A percentile compares a stretch with the other conserved stretches of the same genome.
Conservation (phyloP, 2,888 invertebrate genomes). For the Drosophila pseudotalamancana region DNA sequence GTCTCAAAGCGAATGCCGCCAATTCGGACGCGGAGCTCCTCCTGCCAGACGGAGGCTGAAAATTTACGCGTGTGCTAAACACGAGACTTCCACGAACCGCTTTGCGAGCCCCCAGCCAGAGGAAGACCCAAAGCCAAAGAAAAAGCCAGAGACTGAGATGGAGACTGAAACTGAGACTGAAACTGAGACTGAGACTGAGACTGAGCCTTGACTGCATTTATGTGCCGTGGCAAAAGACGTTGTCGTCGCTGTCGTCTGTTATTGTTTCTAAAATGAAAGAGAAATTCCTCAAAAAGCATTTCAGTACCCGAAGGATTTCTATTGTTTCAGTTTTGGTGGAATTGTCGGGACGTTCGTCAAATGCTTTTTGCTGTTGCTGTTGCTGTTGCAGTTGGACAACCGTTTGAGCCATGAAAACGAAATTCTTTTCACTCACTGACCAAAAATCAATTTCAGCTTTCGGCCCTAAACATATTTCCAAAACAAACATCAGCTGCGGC, state of each 20-base stretch:
- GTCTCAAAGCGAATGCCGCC: slow-evolving; percentile 82
- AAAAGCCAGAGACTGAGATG: background rate
- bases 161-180: too few species aligned
- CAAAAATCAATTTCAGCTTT: slow-evolving; percentile 34
- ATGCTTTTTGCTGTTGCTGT: slow-evolving; percentile 19
- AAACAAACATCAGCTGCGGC: slow-evolving; percentile 61
- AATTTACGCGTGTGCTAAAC: slow-evolving; percentile 84
- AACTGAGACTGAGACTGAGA: too few species aligned
- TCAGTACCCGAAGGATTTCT: slow-evolving; percentile 74
- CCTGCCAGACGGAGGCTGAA: slow-evolving; percentile 61
- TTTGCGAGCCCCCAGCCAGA: slow-evolving; percentile 17
- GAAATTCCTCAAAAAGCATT: slow-evolving; percentile 70
- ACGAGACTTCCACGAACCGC: slow-evolving; percentile 84
- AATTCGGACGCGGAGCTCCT: slow-evolving; percentile 29
- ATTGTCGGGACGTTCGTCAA: slow-evolving; percentile 57
- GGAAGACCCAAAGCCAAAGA: background rate
- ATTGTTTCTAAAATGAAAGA: slow-evolving; percentile 72
- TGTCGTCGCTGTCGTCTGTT: slow-evolving; percentile 35
- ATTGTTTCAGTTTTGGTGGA: slow-evolving; percentile 56
- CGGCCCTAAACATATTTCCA: slow-evolving; percentile 30
- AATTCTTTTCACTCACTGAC: slow-evolving; percentile 59
- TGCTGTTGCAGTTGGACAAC: background rate
- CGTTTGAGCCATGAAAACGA: slow-evolving; percentile 36
- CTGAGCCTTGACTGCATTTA: slow-evolving; percentile 46
- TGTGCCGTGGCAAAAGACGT: slow-evolving; percentile 56